These are phyloP conservation scores for Encarsia formosa DNA, from an alignment of 2,888 invertebrate genomes.

Conservation along the genomic window DNA sequence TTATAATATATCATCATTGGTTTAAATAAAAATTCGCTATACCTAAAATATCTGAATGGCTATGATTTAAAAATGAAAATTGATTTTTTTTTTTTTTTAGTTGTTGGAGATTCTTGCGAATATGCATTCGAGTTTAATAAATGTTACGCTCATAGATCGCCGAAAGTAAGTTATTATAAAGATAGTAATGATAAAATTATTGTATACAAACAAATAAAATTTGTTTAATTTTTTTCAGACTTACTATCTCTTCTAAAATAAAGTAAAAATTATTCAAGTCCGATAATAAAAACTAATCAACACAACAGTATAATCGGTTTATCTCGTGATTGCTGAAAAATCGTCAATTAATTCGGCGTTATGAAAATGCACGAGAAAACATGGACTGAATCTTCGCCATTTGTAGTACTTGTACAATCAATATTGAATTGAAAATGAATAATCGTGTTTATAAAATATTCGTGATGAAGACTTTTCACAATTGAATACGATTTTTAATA, in stretches of 20 bases:
- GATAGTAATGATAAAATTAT: background rate
- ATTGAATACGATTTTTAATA: background rate
- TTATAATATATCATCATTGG: too few species aligned
- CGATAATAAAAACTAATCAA: too few species aligned
- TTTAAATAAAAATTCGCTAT: background rate
- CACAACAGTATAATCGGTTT: too few species aligned
- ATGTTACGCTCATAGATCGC: slow-evolving; percentile 43
- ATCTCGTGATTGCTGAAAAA: too few species aligned
- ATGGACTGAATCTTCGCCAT: slow-evolving; percentile 12
- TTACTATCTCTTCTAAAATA: slow-evolving; percentile 26
- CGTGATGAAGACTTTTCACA: slow-evolving; percentile 2
- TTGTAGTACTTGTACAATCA: slow-evolving; percentile 18
- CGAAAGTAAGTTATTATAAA: slow-evolving; percentile 34
- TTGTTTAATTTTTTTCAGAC: slow-evolving; percentile 22
- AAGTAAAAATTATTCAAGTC: background rate
- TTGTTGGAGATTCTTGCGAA: slow-evolving; percentile 44
- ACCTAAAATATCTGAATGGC: background rate
- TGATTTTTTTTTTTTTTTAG: slow-evolving; percentile 30
- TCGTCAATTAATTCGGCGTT: too few species aligned
- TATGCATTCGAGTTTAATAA: slow-evolving; percentile 47
- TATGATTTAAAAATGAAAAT: background rate
- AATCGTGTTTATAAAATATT: background rate
- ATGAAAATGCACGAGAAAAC: too few species aligned
- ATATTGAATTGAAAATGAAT: slow-evolving; percentile 1
- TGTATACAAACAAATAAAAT: background rate